phyloP scores from a whole-genome alignment of 92 coral and sea anemone genomes.

The Zoanthus sociatus region DNA sequence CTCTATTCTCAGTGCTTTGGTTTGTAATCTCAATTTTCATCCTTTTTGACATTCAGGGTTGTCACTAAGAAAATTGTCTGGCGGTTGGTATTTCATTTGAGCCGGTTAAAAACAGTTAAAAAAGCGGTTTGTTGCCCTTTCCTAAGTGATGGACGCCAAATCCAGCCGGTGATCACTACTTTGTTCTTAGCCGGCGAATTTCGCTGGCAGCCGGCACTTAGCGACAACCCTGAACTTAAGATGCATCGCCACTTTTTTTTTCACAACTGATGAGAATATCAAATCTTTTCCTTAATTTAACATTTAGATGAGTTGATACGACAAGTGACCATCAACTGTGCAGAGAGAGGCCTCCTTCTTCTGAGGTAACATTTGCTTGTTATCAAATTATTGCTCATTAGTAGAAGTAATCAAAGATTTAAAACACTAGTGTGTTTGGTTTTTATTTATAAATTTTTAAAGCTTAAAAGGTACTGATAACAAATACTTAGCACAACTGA shows the following conservation, averaged over 20 bases:
- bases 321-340: conserved; percentile 98
- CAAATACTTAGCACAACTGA: too few relatives aligned
- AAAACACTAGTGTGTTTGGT: too few relatives aligned
- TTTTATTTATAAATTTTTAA: too few relatives aligned
- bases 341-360: conserved; percentile 98
- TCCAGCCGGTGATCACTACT: too few relatives aligned
- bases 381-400: background rate
- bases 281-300: background rate
- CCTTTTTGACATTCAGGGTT: background rate
- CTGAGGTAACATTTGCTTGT: conserved; percentile 65
- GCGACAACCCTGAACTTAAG: background rate
- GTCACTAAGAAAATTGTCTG: too few relatives aligned
- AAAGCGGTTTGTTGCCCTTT: too few relatives aligned
- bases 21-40: conserved; percentile 19
- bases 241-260: background rate
- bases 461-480: too few relatives aligned
- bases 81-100: too few relatives aligned
- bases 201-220: background rate
- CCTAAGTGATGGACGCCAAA: too few relatives aligned
- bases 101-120: too few relatives aligned
- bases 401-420: background rate
- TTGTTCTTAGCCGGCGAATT: too few relatives aligned
- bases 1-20: conserved; percentile 99
- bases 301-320: conserved; percentile 92
- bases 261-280: background rate